Percentiles rank a stretch among this genome's conserved stretches.
Conservation (phyloP, 2,113 vertebrate genomes). For the Nansenia antarctica region DNA sequence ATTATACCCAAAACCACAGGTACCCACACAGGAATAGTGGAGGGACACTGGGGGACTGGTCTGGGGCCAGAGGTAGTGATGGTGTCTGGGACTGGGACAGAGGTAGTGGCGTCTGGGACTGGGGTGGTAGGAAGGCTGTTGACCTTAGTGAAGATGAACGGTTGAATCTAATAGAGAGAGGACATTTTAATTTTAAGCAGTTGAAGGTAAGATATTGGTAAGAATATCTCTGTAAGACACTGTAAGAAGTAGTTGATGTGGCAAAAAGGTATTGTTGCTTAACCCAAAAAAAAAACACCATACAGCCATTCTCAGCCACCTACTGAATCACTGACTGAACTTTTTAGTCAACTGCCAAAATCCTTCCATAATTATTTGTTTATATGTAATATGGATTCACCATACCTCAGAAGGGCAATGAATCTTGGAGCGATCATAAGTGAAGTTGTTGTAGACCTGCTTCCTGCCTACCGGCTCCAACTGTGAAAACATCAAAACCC, state of each 20-base stretch:
- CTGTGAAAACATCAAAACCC: conserved; percentile 66
- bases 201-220: no score
- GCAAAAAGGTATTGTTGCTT: no score
- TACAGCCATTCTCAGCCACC: neutral
- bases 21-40: conserved; percentile 71
- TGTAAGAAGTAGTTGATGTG: neutral
- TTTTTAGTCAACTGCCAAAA: no score
- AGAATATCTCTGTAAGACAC: no score
- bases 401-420: conserved; percentile 85
- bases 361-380: neutral
- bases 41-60: conserved; percentile 8
- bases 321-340: neutral
- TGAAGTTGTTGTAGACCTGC: conserved; percentile 86
- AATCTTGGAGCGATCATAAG: conserved; percentile 81
- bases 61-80: neutral
- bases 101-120: conserved; percentile 10
- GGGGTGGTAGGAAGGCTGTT: conserved; percentile 71
- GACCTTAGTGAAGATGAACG: conserved; percentile 79
- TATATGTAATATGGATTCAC: neutral
- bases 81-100: neutral
- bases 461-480: conserved; percentile 86
- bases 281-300: neutral
- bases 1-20: conserved; percentile 67
- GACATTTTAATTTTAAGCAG: no score
- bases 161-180: conserved; percentile 71